These are phyloP conservation scores for Poeciliopsis gracilis DNA, from an alignment of 2,797 vertebrate genomes.

Conservation along the genomic window DNA sequence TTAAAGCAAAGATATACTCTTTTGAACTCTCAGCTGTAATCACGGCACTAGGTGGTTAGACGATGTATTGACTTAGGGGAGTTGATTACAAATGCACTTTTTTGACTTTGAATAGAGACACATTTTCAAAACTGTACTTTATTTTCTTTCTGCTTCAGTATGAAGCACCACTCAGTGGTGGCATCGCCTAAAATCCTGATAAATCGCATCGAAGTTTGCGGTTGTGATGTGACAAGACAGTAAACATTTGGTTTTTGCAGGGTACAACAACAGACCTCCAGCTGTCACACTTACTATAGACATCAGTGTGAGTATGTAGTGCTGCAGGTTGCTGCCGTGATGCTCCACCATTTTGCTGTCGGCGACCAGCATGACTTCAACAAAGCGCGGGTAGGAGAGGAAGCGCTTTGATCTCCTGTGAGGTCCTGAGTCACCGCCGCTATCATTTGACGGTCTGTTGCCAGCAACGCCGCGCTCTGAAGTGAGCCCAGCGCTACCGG, in stretches of 20 bases:
- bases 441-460: slow-evolving; percentile 73
- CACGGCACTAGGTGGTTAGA: background rate
- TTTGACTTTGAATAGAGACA: background rate
- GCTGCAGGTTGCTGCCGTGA: slow-evolving; percentile 94
- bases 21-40: background rate
- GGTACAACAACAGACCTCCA: background rate
- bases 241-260: background rate
- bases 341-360: slow-evolving; percentile 98
- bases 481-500: slow-evolving; percentile 69
- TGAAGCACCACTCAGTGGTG: background rate
- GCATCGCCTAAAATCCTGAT: background rate
- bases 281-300: slow-evolving; percentile 89
- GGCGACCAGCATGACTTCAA: slow-evolving; percentile 98
- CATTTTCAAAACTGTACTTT: background rate
- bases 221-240: background rate
- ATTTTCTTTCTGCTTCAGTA: background rate
- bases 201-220: background rate
- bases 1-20: background rate
- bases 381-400: slow-evolving; percentile 96
- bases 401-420: slow-evolving; percentile 94
- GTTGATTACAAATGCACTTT: background rate
- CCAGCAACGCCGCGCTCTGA: slow-evolving; percentile 56
- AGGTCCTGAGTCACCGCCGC: slow-evolving; percentile 81
- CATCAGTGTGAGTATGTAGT: slow-evolving; percentile 97
- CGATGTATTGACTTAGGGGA: background rate